Evolutionary conservation across 2,797 vertebrate species (phyloP), one percentile per base, ranked within the genome.

Genomic region (Paratrypauchen microcephalus): DNA sequence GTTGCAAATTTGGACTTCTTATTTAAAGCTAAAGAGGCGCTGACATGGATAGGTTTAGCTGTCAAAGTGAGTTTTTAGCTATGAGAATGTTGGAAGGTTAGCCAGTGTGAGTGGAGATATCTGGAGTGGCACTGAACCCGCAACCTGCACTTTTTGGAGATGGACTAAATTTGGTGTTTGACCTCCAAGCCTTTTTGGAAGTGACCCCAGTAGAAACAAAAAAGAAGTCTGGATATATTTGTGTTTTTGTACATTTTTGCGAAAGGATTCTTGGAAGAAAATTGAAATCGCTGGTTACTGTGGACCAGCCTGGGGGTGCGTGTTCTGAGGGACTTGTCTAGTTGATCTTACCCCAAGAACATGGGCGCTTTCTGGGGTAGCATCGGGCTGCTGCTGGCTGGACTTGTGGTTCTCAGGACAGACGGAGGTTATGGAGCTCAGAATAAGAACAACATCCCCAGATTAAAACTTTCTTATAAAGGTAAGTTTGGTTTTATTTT

Each of bases 391-490:
- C 91, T 95, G 87, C 95, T 60, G 58, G 30, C 92, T 92, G 94
- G 92, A 90, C 83, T 94, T 75, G 85, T 93, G 77, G 85, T 95
- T 77, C 87, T 93, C 66, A 81, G 80, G 77, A 86, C 66, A n/a
- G 88, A 83, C n/a, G n/a, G n/a, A 52, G 79, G 82, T 72, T 81
- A 86, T 32, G 82, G 83, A 91, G 93, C 93, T 85, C 95, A 94
- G 83, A 93, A 85, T 87, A 96, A 95, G 91, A 96, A 89, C 91
- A 97, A 96, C 39, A 92, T 96, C 73, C 96, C 97, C 1, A 91
- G 97, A 62, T 94, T 98, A 88, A 97, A 94, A 93, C 94, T 98
- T 64, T 95, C 95, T 47, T 97, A 96, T 86, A 97, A 96, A 97
- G 97, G 97, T 98, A 92, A 93, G 93, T 85, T 84, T 56, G 63